phyloP scores from a whole-genome alignment of 2,888 invertebrate genomes.

The Ypsolopha scabrella region DNA sequence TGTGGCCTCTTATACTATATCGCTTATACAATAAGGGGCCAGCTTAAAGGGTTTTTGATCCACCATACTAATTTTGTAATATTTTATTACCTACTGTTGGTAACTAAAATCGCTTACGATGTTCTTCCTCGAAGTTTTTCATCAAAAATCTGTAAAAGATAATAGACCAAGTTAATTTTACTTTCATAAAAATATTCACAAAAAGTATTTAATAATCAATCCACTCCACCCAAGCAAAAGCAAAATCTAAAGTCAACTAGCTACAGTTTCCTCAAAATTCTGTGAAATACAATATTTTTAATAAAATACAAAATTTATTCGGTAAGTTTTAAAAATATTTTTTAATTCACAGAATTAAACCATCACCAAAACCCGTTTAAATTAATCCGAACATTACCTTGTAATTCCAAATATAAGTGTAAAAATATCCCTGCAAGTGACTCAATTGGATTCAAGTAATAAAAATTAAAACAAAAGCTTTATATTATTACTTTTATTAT shows the following conservation, averaged over 20 bases:
- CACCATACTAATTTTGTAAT: slow-evolving; percentile 13
- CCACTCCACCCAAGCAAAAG: not conserved
- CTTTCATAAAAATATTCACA: not conserved
- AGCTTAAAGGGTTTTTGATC: no score
- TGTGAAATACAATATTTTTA: not conserved
- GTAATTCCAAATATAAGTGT: no score
- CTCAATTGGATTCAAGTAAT: no score
- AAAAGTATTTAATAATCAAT: not conserved
- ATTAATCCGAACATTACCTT: not conserved
- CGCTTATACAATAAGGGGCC: no score
- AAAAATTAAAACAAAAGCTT: no score
- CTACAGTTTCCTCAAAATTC: not conserved
- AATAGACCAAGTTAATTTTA: slow-evolving; percentile 1
- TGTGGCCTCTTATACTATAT: no score
- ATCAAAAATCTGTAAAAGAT: slow-evolving; percentile 56
- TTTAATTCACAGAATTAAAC: not conserved
- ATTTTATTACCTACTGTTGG: slow-evolving; percentile 24
- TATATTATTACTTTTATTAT: no score
- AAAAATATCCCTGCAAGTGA: no score
- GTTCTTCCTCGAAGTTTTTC: slow-evolving; percentile 22
- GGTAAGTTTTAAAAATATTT: no score
- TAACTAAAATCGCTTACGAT: slow-evolving; percentile 28
- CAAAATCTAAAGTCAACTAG: not conserved
- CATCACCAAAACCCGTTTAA: not conserved
- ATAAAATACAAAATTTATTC: no score